phyloP scores from a whole-genome alignment of 2,797 vertebrate genomes.

The Cheirogaleus major region DNA sequence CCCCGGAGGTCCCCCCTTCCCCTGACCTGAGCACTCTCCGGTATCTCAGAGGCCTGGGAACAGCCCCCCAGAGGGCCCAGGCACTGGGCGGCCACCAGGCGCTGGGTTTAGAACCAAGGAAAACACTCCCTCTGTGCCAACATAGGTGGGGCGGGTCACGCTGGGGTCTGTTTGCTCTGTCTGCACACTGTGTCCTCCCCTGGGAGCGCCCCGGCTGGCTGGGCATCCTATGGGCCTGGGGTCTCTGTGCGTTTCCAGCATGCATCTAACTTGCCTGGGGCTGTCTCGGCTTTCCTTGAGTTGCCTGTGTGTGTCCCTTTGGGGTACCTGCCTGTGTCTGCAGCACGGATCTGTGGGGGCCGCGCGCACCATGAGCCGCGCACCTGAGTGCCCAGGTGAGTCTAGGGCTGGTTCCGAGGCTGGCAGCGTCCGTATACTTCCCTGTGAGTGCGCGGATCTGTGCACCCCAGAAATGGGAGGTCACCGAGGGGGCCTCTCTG shows the following conservation, averaged over 20 bases:
- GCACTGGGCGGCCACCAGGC: background rate
- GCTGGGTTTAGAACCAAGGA: constrained; percentile 44
- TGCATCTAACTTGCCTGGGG: background rate
- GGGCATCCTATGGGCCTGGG: background rate
- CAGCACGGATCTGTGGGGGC: background rate
- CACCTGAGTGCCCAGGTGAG: background rate
- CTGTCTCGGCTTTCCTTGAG: background rate
- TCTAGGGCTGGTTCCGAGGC: background rate
- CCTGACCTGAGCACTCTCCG: background rate
- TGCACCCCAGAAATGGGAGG: background rate
- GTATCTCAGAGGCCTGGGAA: background rate
- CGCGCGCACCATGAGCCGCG: background rate
- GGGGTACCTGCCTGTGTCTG: background rate
- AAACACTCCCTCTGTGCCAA: constrained; percentile 66
- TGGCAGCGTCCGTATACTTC: background rate
- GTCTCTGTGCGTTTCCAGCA: background rate
- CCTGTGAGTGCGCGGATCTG: background rate
- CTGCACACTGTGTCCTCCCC: constrained; percentile 8
- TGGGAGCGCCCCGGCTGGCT: background rate
- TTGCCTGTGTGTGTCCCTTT: background rate
- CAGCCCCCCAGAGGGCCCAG: background rate
- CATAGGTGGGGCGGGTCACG: constrained; percentile 65
- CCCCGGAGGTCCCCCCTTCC: background rate
- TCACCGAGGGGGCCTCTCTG: background rate
- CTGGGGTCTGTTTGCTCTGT: constrained; percentile 69